Percentiles rank a stretch among this genome's conserved stretches.
phyloP scores from a whole-genome alignment of 1,140 invertebrate genomes.

The Conus ventricosus region DNA sequence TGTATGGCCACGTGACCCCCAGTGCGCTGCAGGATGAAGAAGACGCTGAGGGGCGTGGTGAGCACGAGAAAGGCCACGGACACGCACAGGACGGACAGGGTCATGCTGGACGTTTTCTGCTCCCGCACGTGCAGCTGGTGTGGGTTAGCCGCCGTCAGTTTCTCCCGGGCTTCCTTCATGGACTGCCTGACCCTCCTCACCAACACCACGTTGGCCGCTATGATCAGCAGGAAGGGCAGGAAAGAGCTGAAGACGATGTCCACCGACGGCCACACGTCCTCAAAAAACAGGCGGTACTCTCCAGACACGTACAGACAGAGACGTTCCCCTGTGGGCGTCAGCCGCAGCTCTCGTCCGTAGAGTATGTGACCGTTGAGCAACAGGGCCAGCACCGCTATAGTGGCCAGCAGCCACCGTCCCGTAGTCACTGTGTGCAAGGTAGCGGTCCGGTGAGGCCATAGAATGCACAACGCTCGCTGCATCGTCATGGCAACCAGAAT shows the following conservation, averaged over 20 bases:
- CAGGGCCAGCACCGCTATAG: neutral
- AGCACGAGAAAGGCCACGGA: conserved; percentile 51
- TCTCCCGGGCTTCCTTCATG: neutral
- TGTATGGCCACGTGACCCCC: neutral
- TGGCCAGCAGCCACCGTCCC: neutral
- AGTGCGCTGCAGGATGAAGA: neutral
- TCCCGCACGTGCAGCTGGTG: neutral
- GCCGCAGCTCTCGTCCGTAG: neutral
- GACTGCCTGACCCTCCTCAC: neutral
- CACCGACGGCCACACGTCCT: conserved; percentile 46
- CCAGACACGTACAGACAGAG: neutral
- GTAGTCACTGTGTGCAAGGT: neutral
- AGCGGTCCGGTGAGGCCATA: neutral
- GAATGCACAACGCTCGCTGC: conserved; percentile 17
- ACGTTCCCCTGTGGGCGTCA: neutral
- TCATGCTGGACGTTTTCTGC: conserved; percentile 39
- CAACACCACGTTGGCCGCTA: neutral
- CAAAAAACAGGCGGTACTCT: conserved; percentile 38
- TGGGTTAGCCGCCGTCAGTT: neutral
- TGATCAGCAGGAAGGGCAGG: neutral
- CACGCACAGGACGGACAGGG: conserved; percentile 47
- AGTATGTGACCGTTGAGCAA: conserved; percentile 17
- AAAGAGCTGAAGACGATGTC: conserved; percentile 35
- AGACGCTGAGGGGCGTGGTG: conserved; percentile 28
- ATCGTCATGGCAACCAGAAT: conserved; percentile 30